These are phyloP conservation scores for Cataglyphis livida DNA, from an alignment of 2,888 invertebrate species.

Conservation along the genomic window DNA sequence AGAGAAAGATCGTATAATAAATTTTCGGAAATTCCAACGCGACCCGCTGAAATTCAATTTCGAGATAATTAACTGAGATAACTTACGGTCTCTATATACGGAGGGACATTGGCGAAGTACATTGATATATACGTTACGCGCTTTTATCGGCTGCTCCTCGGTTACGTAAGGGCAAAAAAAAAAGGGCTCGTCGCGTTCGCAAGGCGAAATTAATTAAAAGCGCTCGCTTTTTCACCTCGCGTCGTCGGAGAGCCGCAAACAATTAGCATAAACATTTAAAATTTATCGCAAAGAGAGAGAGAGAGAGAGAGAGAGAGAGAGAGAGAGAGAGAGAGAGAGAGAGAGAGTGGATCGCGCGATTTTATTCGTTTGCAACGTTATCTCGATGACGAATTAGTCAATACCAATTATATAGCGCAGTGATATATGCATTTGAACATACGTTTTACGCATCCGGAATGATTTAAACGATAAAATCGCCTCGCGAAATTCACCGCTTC, in stretches of 20 bases:
- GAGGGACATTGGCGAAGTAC: slow-evolving; percentile 35
- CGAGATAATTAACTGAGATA: slow-evolving; percentile 55
- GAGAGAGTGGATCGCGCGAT: neutral
- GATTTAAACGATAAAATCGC: slow-evolving; percentile 36
- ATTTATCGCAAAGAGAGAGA: slow-evolving; percentile 27
- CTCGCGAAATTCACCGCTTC: neutral
- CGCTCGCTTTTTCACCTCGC: slow-evolving; percentile 19
- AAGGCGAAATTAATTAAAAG: slow-evolving; percentile 52
- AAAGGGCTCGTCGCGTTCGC: slow-evolving; percentile 14
- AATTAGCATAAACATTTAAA: slow-evolving; percentile 52
- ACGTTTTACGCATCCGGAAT: slow-evolving; percentile 20
- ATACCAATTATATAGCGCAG: slow-evolving; percentile 25
- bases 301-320: neutral
- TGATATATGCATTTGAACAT: neutral
- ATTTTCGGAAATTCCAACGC: slow-evolving; percentile 54
- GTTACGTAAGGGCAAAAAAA: slow-evolving; percentile 33
- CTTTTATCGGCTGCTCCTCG: slow-evolving; percentile 45
- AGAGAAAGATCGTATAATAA: slow-evolving; percentile 40
- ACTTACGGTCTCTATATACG: slow-evolving; percentile 52
- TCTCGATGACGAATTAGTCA: slow-evolving; percentile 46
- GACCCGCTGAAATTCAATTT: slow-evolving; percentile 51
- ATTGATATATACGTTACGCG: slow-evolving; percentile 56
- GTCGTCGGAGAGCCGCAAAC: neutral
- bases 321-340: neutral
- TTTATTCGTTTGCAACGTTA: slow-evolving; percentile 41